Evolutionary conservation across 2,113 vertebrate species (phyloP), one percentile per base, ranked within the genome.

Genomic region (Cryptotis parvus): DNA sequence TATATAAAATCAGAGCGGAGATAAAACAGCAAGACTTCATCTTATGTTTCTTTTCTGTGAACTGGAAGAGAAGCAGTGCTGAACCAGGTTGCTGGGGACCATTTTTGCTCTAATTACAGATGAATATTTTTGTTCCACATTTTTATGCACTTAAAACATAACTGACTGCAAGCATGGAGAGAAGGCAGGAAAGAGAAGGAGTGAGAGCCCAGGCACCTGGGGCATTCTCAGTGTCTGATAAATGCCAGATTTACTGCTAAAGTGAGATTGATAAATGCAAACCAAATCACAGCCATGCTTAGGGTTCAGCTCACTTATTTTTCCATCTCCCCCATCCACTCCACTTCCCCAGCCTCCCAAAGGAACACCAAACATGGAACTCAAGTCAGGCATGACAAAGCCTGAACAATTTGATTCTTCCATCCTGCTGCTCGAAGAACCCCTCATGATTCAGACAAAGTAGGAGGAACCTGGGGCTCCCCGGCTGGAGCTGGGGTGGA

Each of bases 381-480:
- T 84, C 75, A 78, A 95, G 94, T 95, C 94, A 96, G 92, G 96
- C 96, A 95, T 95, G 94, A 89, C 83, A 90, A 91, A 61, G 61
- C 89, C 88, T 55, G 45, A 94, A 96, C 88, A 93, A 94, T 96
- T 33, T 91, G 84, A 77, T 93, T 94, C 95, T 92, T 91, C 76
- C 69, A 37, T 93, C 87, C 92, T 33, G 89, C 68, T 63, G 89
- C 92, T 84, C n/a, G 65, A 74, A 39, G 58, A 84, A 49, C 37
- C 55, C 86, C 94, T 94, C 74, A 35, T 95, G 93, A 94, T 96
- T 68, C 63, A 63, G 85, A 70, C 78, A 16, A 61, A 63, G 22
- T 43, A 22, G 1, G 72, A 61, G 90, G 69, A 43, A 65, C 35
- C 66, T 49, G 37, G 22, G 35, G 10, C 27, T 35, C 58, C 0